phyloP scores from a whole-genome alignment of 2,113 vertebrate species.

The Paramisgurnus dabryanus region DNA sequence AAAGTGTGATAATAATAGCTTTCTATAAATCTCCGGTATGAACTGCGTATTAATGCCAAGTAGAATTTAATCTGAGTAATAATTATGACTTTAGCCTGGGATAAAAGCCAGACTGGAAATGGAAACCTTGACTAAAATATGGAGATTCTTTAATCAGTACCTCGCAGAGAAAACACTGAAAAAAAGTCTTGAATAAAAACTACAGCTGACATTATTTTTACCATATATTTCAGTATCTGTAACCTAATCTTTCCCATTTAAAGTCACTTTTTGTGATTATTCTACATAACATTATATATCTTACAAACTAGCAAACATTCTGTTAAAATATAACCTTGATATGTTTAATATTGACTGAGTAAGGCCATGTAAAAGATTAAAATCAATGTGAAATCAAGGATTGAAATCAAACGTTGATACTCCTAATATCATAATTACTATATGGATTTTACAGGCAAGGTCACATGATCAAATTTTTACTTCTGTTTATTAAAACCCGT shows the following conservation, averaged over 20 bases:
- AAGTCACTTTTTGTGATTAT: no score
- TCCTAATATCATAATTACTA: no score
- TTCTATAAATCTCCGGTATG: constrained; percentile 53
- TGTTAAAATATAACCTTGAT: no score
- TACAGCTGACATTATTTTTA: neutral
- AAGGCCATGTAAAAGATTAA: no score
- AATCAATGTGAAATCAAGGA: no score
- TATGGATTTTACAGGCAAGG: no score
- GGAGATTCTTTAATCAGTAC: constrained; percentile 25
- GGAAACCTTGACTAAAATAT: constrained; percentile 22
- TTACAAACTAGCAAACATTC: no score
- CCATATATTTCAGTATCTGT: neutral
- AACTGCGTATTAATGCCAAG: constrained; percentile 50
- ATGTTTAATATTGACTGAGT: no score
- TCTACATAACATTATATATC: no score
- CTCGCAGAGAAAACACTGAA: neutral
- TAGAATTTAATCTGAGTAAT: constrained; percentile 45
- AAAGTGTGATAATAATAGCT: constrained; percentile 45
- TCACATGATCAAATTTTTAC: neutral
- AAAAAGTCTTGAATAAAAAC: neutral
- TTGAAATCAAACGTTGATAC: no score
- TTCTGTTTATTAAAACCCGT: neutral
- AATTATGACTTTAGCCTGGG: constrained; percentile 52
- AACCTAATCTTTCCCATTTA: no score
- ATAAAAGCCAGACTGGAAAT: constrained; percentile 54